Evolutionary conservation across 2,888 invertebrate genomes (phyloP).

Genomic region (Napeogenes sylphis): DNA sequence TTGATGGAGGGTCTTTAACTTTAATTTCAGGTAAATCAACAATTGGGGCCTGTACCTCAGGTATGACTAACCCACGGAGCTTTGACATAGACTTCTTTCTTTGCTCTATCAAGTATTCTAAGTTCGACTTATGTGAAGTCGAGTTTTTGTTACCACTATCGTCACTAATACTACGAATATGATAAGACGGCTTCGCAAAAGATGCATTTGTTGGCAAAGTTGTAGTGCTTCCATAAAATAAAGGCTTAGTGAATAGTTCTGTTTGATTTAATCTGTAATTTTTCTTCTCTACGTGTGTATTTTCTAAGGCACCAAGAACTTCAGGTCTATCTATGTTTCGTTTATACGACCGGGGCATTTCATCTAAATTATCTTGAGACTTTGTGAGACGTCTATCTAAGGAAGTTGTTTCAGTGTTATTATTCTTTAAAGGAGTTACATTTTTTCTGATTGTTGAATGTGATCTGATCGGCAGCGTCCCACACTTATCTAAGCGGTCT

Average conservation of each 20-base stretch:
- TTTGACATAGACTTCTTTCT: slow-evolving; percentile 89
- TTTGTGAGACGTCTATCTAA: slow-evolving; percentile 69
- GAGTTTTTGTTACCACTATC: slow-evolving; percentile 60
- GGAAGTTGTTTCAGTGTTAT: slow-evolving; percentile 58
- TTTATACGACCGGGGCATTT: slow-evolving; percentile 65
- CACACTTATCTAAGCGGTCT: slow-evolving; percentile 64
- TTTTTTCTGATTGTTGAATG: slow-evolving; percentile 53
- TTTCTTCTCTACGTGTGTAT: slow-evolving; percentile 44
- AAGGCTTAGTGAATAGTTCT: slow-evolving; percentile 53
- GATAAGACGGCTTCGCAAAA: slow-evolving; percentile 55
- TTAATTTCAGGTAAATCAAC: slow-evolving; percentile 90
- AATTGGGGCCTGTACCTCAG: slow-evolving; percentile 82
- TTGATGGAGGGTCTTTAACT: slow-evolving; percentile 79
- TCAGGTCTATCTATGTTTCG: slow-evolving; percentile 64
- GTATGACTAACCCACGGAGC: slow-evolving; percentile 91
- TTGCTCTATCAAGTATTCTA: slow-evolving; percentile 88
- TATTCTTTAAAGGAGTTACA: slow-evolving; percentile 47
- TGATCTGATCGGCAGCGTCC: slow-evolving; percentile 58
- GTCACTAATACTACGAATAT: slow-evolving; percentile 66
- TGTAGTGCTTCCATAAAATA: slow-evolving; percentile 70
- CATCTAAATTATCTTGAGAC: slow-evolving; percentile 73
- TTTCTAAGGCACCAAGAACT: slow-evolving; percentile 74
- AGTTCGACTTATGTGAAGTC: slow-evolving; percentile 78
- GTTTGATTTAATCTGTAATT: slow-evolving; percentile 33
- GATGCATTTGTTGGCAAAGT: slow-evolving; percentile 58